Evolutionary conservation across 2,113 vertebrate species (phyloP), one percentile per base, ranked within the genome.

Genomic region (Chrysemys picta): DNA sequence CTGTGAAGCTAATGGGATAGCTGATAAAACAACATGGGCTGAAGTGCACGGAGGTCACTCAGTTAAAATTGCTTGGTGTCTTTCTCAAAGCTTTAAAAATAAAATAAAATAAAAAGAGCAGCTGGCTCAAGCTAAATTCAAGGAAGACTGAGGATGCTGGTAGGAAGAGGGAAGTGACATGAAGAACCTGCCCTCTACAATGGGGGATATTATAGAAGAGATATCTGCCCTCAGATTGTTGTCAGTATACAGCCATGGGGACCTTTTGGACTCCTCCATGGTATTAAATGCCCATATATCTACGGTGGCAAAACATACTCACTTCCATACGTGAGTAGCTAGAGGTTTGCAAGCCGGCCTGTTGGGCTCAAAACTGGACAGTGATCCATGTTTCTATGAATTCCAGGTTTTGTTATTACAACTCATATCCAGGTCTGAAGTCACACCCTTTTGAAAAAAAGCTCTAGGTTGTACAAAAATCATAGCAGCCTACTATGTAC

Each of bases 81-180:
- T 83, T 94, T 90, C 85, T 81, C 54, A 54, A 91, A 92, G 80
- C 49, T 93, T 83, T 84, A 45, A 45, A 45, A 45, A 45, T 6
- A 45, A 45, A 42, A 42, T 2, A 42, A 42, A 45, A 45, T 6
- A 45, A 45, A 45, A 45, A 91, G 85, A 72, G 54, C 16, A 94
- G 27, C 4, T 80, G 75, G 84, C 45, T 90, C 76, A 93, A 95
- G 93, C 94, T 14, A 93, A 94, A 91, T 53, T 35, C 17, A 53
- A 87, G 57, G 78, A 83, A 25, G 45, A 89, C 69, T 25, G 87
- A 78, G 13, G 84, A 29, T 38, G 84, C 54, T 53, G 49, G 93
- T 49, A 53, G 81, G 81, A 81, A 80, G 10, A 47, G 4, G 29
- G 59, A 84, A 87, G 78, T 5, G 4, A 56, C 17, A 35, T 89